phyloP scores from a whole-genome alignment of 2,113 vertebrate species.

The Genyomyrus donnyi region DNA sequence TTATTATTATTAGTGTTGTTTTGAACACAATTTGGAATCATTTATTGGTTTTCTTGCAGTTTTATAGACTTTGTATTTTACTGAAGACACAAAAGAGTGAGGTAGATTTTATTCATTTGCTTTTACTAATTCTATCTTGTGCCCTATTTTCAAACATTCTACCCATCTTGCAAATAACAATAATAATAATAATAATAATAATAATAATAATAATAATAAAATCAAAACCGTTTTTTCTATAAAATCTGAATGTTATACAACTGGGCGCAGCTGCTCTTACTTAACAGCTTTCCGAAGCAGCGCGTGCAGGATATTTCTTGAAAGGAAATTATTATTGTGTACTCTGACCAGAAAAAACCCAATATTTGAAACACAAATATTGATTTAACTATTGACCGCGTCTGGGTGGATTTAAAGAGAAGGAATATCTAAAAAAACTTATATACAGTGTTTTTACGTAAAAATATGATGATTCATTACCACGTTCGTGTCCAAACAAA shows the following conservation, averaged over 20 bases:
- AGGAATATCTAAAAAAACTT: not conserved
- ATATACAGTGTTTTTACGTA: not conserved
- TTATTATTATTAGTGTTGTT: not conserved
- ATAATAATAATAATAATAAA: not conserved
- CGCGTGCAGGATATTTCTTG: not conserved
- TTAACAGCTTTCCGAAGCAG: not conserved
- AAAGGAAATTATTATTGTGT: conserved; percentile 31
- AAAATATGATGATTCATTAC: not conserved
- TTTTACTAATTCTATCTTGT: not conserved
- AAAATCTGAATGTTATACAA: not conserved
- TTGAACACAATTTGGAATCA: not conserved
- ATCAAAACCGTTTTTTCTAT: not conserved
- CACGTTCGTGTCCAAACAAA: not conserved
- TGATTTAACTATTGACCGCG: conserved; percentile 24
- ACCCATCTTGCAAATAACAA: not conserved
- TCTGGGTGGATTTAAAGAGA: not conserved
- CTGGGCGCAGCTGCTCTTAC: not conserved
- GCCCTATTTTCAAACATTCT: not conserved
- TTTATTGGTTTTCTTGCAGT: not conserved
- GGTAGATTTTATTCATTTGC: not conserved
- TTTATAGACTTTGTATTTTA: not conserved
- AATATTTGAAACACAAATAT: conserved; percentile 23
- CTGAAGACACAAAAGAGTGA: not conserved
- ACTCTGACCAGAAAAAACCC: conserved; percentile 37
- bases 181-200: not conserved